Conservation (phyloP, 2,888 invertebrate species). For the Thereva unica region DNA sequence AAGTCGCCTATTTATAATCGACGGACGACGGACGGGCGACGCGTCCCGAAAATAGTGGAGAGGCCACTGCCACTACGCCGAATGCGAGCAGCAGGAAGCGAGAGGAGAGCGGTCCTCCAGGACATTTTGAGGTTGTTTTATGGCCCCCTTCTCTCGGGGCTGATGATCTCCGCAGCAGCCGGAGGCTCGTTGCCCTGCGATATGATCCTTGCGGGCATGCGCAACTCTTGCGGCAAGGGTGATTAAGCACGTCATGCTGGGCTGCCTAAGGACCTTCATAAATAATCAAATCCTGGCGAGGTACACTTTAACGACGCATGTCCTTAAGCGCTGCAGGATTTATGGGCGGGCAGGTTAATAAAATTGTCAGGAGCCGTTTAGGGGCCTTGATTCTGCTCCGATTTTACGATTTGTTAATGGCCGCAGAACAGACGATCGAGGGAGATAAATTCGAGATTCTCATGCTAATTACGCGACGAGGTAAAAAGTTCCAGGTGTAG, state of each 20-base stretch:
- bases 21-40: not conserved
- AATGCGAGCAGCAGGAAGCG: slow-evolving; percentile 15
- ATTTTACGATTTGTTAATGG: no score
- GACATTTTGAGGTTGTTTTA: slow-evolving; percentile 33
- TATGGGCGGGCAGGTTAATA: no score
- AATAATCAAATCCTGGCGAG: slow-evolving; percentile 3
- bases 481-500: no score
- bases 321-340: no score
- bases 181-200: slow-evolving; percentile 12
- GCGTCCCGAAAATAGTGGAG: slow-evolving; percentile 26
- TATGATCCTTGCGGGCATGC: slow-evolving; percentile 3
- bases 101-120: slow-evolving; percentile 4
- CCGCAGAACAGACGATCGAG: no score
- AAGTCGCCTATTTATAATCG: slow-evolving; percentile 33
- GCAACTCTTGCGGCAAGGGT: slow-evolving; percentile 15
- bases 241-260: slow-evolving; percentile 7
- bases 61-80: not conserved
- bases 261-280: not conserved
- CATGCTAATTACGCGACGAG: no score
- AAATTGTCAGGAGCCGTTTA: no score
- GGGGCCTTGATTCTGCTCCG: no score
- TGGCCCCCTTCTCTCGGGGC: slow-evolving; percentile 1
- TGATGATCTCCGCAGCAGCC: slow-evolving; percentile 20
- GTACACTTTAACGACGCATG: not conserved
- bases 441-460: no score